Evolutionary conservation across 2,113 vertebrate species (phyloP).

Genomic region (Agapornis roseicollis): DNA sequence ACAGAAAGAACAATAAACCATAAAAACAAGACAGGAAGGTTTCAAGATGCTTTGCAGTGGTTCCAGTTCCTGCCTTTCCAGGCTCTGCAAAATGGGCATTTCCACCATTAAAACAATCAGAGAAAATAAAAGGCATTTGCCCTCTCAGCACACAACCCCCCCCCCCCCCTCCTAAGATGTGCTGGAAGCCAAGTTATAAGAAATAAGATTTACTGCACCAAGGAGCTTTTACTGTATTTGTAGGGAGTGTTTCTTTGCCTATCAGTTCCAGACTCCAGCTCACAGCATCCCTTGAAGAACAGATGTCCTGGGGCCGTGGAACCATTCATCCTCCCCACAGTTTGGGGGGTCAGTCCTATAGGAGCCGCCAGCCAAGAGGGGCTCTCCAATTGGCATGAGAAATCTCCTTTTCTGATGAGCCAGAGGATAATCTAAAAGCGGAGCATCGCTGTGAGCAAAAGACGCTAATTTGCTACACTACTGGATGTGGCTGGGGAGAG

Average conservation of each 20-base stretch:
- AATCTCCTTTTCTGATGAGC: constrained; percentile 72
- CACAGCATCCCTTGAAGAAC: constrained; percentile 61
- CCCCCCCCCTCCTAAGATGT: neutral
- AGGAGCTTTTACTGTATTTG: constrained; percentile 47
- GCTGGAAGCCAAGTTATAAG: constrained; percentile 11
- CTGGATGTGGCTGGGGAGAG: constrained; percentile 40
- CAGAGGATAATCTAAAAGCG: constrained; percentile 60
- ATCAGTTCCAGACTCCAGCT: constrained; percentile 45
- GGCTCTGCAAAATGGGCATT: neutral
- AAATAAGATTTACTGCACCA: constrained; percentile 32
- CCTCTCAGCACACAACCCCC: neutral
- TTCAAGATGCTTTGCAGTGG: neutral
- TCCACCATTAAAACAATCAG: neutral
- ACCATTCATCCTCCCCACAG: constrained; percentile 57
- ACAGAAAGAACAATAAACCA: neutral
- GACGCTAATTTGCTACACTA: constrained; percentile 62
- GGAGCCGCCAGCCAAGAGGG: constrained; percentile 66
- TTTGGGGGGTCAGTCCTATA: constrained; percentile 73
- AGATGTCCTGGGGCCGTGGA: constrained; percentile 61
- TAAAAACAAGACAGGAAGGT: neutral
- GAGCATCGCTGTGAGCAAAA: constrained; percentile 67
- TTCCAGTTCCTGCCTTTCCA: neutral
- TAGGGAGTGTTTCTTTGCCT: constrained; percentile 31
- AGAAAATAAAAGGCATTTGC: neutral
- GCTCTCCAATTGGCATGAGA: constrained; percentile 67